A percentile compares a stretch with the other conserved stretches of the same genome.
Conservation (phyloP, 2,888 invertebrate genomes). For the Aleiodes testaceus region DNA sequence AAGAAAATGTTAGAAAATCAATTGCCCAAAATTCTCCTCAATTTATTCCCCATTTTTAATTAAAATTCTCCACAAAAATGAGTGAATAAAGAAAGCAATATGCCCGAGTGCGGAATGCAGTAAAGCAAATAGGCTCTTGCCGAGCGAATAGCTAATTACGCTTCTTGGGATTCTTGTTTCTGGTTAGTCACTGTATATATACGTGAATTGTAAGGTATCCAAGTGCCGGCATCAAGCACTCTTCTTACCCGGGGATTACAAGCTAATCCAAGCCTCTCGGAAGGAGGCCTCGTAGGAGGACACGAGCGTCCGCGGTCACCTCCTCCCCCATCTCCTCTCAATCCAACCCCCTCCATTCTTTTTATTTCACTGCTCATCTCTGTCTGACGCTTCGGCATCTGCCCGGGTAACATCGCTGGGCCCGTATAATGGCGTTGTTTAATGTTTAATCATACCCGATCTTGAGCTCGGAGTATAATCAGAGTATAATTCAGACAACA, state of each 20-base stretch:
- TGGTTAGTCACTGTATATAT: slow-evolving; percentile 61
- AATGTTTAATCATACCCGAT: slow-evolving; percentile 72
- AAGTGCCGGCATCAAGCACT: slow-evolving; percentile 46
- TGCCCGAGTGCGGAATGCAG: slow-evolving; percentile 64
- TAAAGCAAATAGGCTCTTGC: slow-evolving; percentile 65
- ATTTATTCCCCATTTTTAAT: slow-evolving; percentile 20
- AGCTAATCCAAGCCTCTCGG: slow-evolving; percentile 62
- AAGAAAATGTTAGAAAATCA: slow-evolving; percentile 47
- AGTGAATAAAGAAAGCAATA: slow-evolving; percentile 36
- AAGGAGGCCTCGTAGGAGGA: slow-evolving; percentile 66
- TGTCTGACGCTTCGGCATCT: slow-evolving; percentile 51
- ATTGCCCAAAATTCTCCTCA: slow-evolving; percentile 43
- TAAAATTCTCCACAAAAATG: slow-evolving; percentile 1
- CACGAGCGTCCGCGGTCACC: slow-evolving; percentile 70
- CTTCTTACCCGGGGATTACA: slow-evolving; percentile 59
- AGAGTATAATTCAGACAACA: slow-evolving; percentile 72
- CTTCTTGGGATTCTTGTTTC: slow-evolving; percentile 71
- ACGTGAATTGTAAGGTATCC: slow-evolving; percentile 34
- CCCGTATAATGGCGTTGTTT: slow-evolving; percentile 70
- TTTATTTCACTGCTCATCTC: slow-evolving; percentile 22
- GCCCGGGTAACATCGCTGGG: not conserved
- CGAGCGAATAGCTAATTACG: slow-evolving; percentile 70
- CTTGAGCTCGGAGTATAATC: slow-evolving; percentile 68
- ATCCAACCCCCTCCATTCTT: slow-evolving; percentile 24
- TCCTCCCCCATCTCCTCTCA: slow-evolving; percentile 37